Evolutionary conservation across 2,888 invertebrate species (phyloP).

Genomic region (Tanaodytes sp.): DNA sequence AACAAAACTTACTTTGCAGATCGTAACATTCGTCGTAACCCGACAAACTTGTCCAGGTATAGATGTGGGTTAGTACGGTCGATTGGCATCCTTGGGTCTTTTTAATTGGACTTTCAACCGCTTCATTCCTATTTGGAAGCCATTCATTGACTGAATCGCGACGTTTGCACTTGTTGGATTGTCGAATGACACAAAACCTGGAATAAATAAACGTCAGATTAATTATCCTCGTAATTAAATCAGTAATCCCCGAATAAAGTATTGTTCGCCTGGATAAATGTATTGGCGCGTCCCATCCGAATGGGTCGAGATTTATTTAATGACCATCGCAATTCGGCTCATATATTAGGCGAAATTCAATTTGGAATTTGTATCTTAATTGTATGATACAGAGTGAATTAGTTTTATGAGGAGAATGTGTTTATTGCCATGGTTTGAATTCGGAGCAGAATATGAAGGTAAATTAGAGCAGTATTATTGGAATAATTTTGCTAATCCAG

Average conservation of each 20-base stretch:
- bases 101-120: constrained; percentile 99
- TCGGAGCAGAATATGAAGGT: no score
- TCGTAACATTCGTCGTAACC: constrained; percentile 69
- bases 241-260: neutral
- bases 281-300: no score
- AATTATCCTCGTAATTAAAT: constrained; percentile 12
- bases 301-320: no score
- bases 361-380: neutral
- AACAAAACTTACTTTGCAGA: constrained; percentile 60
- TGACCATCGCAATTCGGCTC: no score
- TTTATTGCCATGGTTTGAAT: no score
- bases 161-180: constrained; percentile 98
- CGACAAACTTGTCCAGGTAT: constrained; percentile 76
- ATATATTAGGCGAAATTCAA: no score
- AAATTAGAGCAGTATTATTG: no score
- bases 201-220: constrained; percentile 51
- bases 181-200: constrained; percentile 99
- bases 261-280: no score
- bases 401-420: neutral
- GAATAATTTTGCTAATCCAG: no score
- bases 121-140: constrained; percentile 99
- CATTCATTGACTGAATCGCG: constrained; percentile 99
- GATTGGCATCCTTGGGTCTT: constrained; percentile 97
- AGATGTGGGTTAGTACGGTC: constrained; percentile 93
- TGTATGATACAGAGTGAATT: neutral